phyloP scores from a whole-genome alignment of 2,797 vertebrate genomes.

The Thripadectes ignobilis region DNA sequence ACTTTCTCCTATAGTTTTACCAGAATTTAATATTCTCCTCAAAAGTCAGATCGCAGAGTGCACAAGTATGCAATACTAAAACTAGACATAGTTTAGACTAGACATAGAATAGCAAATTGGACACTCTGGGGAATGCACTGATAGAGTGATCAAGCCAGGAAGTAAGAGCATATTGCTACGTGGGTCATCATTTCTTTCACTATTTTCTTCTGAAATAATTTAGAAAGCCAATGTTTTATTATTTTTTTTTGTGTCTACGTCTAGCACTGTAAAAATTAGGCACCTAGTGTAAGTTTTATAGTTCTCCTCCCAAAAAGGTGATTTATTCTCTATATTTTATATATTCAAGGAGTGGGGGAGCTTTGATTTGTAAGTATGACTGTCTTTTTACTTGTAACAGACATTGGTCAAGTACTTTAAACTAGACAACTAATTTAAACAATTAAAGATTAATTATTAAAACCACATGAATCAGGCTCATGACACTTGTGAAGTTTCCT shows the following conservation, averaged over 20 bases:
- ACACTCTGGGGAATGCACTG: background rate
- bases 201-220: background rate
- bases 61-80: background rate
- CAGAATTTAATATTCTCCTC: background rate
- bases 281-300: background rate
- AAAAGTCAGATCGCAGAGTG: background rate
- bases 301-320: background rate
- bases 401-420: background rate
- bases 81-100: background rate
- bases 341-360: background rate
- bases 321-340: background rate
- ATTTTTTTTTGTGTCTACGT: background rate
- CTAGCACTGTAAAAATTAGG: background rate
- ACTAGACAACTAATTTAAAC: background rate
- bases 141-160: background rate
- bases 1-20: background rate
- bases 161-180: background rate
- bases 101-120: background rate
- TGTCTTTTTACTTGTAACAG: background rate
- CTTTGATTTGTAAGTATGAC: background rate
- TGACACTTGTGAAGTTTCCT: background rate
- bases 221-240: background rate
- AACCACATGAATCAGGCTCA: background rate
- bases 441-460: background rate
- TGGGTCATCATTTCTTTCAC: background rate